phyloP scores from a whole-genome alignment of 2,113 vertebrate species.

The Grus americana region DNA sequence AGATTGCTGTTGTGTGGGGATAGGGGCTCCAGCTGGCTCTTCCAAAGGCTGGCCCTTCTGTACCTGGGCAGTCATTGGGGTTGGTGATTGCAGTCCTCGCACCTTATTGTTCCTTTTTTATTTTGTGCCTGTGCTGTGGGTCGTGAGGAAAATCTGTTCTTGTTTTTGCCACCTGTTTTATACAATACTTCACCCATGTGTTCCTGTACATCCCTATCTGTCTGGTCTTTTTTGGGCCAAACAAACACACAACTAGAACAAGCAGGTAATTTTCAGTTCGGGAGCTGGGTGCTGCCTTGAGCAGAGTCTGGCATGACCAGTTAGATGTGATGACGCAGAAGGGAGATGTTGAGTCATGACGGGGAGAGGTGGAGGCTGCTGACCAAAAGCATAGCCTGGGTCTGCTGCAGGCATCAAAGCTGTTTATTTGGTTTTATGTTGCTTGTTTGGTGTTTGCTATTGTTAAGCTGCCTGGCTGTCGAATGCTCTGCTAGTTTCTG shows the following conservation, averaged over 20 bases:
- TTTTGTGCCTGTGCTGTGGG: not conserved
- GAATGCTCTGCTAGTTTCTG: not conserved
- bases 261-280: not conserved
- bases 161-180: not conserved
- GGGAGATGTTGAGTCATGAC: not conserved
- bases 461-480: not conserved
- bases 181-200: not conserved
- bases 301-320: not conserved
- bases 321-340: not conserved
- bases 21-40: not conserved
- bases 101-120: not conserved
- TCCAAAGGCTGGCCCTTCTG: not conserved
- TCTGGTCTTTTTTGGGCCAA: not conserved
- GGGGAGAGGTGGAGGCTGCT: not conserved
- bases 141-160: not conserved
- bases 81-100: not conserved
- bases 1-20: not conserved
- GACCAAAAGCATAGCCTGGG: not conserved
- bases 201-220: not conserved
- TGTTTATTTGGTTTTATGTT: not conserved
- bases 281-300: not conserved
- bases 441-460: not conserved
- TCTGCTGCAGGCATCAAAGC: not conserved
- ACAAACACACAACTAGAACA: not conserved
- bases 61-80: rapidly evolving